Base-by-base conservation (phyloP, 2,113 vertebrate species). In the Elephas maximus region DNA sequence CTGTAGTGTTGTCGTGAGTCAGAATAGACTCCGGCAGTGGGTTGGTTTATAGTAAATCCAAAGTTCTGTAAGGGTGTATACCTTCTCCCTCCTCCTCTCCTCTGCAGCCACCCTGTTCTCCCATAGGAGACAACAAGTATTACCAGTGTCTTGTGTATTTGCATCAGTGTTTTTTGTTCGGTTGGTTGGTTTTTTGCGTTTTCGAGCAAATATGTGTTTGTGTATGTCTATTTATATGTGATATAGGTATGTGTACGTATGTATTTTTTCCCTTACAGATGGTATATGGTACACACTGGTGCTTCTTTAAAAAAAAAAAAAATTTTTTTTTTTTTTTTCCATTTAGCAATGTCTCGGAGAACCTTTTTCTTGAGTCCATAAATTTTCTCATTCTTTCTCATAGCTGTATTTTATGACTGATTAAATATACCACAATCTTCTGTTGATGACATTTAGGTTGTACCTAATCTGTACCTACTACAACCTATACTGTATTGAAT, bases 311-410 rank as follows among this genome's bases (percentile, higher is more conserved):
- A 8, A 15, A 15, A 57, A 57, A 57, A 48, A 48, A 48, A 48
- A 48, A 83, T 91, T 79, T 93, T 87, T 60, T 77, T 95, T 77
- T 95, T 95, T 87, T 60, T 77, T 95, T 37, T 37, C 93, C 73
- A 63, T 8, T 41, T 67, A 81, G n/a, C 53, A 88, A 37, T 65
- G 53, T 80, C 24, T 77, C 48, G n/a, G 63, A 88, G 37, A 76
- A 79, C n/a, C 6, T 93, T 45, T 79, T 80, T 88, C 51, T 76
- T 84, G 28, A 79, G 12, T 62, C 79, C 2, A n/a, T 79, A 77
- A 63, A 79, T 83, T 82, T 65, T 73, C 7, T 87, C 10, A 62
- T 62, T 81, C 48, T 28, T 83, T 93, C 37, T 84, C 5, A 69
- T 62, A 78, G 60, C 6, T 90, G 12, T 48, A 76, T 83, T 86